Percentiles rank a stretch among this genome's conserved stretches.
phyloP scores from a whole-genome alignment of 2,888 invertebrate genomes.

The Malacosoma neustria region DNA sequence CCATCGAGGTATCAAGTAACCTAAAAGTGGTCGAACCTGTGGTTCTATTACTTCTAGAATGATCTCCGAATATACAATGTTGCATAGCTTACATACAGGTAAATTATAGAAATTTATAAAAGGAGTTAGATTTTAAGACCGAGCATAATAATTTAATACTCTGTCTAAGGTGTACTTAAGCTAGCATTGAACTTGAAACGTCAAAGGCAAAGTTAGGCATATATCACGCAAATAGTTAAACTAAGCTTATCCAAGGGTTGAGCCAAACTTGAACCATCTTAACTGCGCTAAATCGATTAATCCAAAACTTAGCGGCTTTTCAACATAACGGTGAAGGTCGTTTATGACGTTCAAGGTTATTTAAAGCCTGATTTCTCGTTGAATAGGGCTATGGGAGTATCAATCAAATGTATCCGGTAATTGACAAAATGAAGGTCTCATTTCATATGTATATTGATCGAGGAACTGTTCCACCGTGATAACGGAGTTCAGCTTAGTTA shows the following conservation, averaged over 20 bases:
- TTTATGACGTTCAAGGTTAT: constrained; percentile 7
- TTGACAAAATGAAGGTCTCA: constrained; percentile 16
- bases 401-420: constrained; percentile 26
- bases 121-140: too few relatives aligned
- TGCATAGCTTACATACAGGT: too few relatives aligned
- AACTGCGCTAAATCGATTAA: constrained; percentile 52
- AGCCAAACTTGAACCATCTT: constrained; percentile 50
- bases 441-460: constrained; percentile 3
- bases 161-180: too few relatives aligned
- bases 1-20: too few relatives aligned
- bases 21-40: too few relatives aligned
- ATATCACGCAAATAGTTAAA: constrained; percentile 47
- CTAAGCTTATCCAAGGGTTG: constrained; percentile 33
- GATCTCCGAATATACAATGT: too few relatives aligned
- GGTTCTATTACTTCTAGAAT: too few relatives aligned
- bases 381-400: constrained; percentile 24
- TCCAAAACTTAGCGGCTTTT: constrained; percentile 43
- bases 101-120: too few relatives aligned
- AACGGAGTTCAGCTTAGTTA: neutral
- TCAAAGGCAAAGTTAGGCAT: constrained; percentile 28
- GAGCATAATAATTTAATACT: too few relatives aligned
- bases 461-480: neutral
- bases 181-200: too few relatives aligned
- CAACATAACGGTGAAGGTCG: constrained; percentile 22
- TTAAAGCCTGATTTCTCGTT: constrained; percentile 10